A percentile compares a stretch with the other conserved stretches of the same genome.
phyloP scores from a whole-genome alignment of 2,113 vertebrate genomes.

The Poecile atricapillus region DNA sequence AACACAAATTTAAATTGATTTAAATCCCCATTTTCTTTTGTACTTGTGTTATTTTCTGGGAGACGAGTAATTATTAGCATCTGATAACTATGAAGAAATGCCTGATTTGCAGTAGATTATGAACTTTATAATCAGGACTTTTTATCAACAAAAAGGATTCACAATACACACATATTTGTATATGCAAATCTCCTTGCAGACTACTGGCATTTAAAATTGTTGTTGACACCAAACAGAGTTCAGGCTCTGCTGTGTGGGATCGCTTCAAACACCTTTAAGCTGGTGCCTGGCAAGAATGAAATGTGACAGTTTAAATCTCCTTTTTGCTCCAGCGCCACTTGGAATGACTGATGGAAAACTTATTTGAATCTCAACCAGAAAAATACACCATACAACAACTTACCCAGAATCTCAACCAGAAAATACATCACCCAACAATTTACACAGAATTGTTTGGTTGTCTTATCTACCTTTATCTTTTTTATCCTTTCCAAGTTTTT shows the following conservation, averaged over 20 bases:
- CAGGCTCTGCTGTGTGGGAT: conserved; percentile 19
- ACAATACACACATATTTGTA: conserved; percentile 3
- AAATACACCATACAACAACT: neutral
- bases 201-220: neutral
- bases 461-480: neutral
- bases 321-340: neutral
- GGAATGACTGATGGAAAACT: conserved; percentile 3
- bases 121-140: conserved; percentile 17
- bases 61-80: conserved; percentile 38
- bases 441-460: neutral
- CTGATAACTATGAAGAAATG: conserved; percentile 25
- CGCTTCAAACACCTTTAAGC: conserved; percentile 39
- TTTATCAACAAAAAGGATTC: conserved; percentile 32
- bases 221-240: conserved; percentile 46
- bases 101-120: conserved; percentile 15
- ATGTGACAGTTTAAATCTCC: conserved; percentile 12
- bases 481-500: neutral
- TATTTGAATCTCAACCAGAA: neutral
- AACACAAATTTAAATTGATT: conserved; percentile 50
- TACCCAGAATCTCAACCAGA: neutral
- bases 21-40: conserved; percentile 40
- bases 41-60: conserved; percentile 12
- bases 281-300: conserved; percentile 19
- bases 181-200: conserved; percentile 27
- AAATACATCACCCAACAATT: neutral